These are phyloP conservation scores for Malurus cyaneus DNA, from an alignment of 2,113 vertebrate species.

Conservation along the genomic window DNA sequence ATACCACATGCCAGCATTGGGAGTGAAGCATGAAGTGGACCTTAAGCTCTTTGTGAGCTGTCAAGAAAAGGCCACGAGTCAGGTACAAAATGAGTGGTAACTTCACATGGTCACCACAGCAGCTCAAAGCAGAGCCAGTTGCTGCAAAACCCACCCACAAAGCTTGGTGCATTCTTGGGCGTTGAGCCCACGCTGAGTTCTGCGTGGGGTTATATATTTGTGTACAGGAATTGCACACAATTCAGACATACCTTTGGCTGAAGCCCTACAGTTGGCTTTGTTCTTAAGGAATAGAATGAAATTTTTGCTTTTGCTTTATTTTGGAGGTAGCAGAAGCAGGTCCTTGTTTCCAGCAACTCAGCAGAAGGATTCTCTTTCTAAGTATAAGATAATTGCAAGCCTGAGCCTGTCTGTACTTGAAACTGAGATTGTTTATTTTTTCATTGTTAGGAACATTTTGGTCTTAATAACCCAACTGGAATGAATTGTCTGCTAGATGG, in stretches of 20 bases:
- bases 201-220: constrained; percentile 2
- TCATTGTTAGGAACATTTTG: constrained; percentile 85
- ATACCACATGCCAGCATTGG: not conserved
- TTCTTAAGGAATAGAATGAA: constrained; percentile 5
- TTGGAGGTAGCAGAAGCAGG: constrained; percentile 49
- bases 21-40: not conserved
- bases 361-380: constrained; percentile 62
- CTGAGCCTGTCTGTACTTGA: constrained; percentile 59
- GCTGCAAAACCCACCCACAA: constrained; percentile 54
- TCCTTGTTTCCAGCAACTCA: constrained; percentile 43
- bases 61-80: not conserved
- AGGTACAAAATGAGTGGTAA: not conserved
- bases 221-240: not conserved
- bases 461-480: constrained; percentile 76
- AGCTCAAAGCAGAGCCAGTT: constrained; percentile 11
- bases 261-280: constrained; percentile 4
- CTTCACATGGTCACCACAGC: not conserved
- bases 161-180: constrained; percentile 40
- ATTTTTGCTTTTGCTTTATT: constrained; percentile 3
- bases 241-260: constrained; percentile 43
- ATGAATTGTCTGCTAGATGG: constrained; percentile 94
- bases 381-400: constrained; percentile 64
- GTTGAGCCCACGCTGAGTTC: not conserved
- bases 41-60: not conserved
- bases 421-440: constrained; percentile 59